phyloP scores from a whole-genome alignment of 2,113 vertebrate genomes.

The Scortum barcoo region DNA sequence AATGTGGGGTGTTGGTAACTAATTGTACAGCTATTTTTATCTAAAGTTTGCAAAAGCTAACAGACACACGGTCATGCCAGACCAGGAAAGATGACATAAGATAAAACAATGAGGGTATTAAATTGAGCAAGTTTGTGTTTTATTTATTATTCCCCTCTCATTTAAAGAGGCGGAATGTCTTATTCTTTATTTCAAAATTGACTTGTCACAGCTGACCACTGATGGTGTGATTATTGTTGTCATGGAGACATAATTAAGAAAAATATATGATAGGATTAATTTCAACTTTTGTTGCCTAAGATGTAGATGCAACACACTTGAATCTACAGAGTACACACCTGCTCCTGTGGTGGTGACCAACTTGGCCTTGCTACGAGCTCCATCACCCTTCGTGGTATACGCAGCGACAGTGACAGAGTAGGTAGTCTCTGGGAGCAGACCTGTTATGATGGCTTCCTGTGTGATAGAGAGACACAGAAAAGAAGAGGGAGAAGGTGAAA shows the following conservation, averaged over 20 bases:
- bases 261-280: no score
- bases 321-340: slow-evolving; percentile 74
- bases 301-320: not conserved
- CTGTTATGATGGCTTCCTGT: slow-evolving; percentile 91
- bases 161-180: not conserved
- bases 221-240: not conserved
- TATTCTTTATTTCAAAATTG: not conserved
- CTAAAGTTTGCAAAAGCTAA: not conserved
- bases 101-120: not conserved
- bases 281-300: not conserved
- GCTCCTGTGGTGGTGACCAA: slow-evolving; percentile 94
- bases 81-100: not conserved
- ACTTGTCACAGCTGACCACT: not conserved
- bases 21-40: not conserved
- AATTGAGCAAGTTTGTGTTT: not conserved
- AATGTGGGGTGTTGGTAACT: not conserved
- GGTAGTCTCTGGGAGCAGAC: slow-evolving; percentile 93
- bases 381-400: slow-evolving; percentile 95
- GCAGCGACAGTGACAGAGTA: slow-evolving; percentile 95
- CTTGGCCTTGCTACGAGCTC: slow-evolving; percentile 94
- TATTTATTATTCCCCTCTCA: not conserved
- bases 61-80: not conserved
- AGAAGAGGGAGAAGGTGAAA: not conserved
- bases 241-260: no score
- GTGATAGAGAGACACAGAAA: not conserved